Percentiles rank a stretch among this genome's conserved stretches.
Evolutionary conservation across 1,140 invertebrate genomes (phyloP).

Genomic region (Microplitis mediator): DNA sequence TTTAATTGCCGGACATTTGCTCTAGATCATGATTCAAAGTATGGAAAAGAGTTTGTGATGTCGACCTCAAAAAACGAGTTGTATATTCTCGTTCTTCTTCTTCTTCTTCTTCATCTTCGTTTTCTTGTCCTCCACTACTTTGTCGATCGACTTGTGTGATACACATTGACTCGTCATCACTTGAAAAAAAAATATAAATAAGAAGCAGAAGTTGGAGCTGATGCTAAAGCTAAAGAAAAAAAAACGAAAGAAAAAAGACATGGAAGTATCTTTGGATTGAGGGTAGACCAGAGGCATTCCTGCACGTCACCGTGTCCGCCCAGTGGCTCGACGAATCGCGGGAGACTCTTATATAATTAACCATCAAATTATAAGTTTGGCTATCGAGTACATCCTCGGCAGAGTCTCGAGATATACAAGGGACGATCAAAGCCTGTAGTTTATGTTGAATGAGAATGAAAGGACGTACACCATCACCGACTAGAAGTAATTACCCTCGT

Average conservation of each 20-base stretch:
- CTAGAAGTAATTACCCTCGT: conserved; percentile 59
- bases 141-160: conserved; percentile 14
- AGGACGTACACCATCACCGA: conserved; percentile 40
- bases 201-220: neutral
- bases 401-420: conserved; percentile 15
- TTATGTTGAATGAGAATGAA: conserved; percentile 31
- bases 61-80: conserved; percentile 24
- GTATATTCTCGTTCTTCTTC: neutral
- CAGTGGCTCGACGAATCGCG: conserved; percentile 59
- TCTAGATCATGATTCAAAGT: too few relatives aligned
- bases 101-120: neutral
- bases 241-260: neutral
- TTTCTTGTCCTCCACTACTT: neutral
- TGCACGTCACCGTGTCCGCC: conserved; percentile 62
- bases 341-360: conserved; percentile 63
- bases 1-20: too few relatives aligned
- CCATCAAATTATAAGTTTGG: conserved; percentile 64
- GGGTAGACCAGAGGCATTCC: conserved; percentile 48
- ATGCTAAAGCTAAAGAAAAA: neutral
- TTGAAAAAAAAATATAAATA: neutral
- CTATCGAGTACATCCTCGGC: conserved; percentile 45
- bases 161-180: neutral
- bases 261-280: neutral
- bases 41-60: neutral
- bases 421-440: conserved; percentile 11